A percentile compares a stretch with the other conserved stretches of the same genome.
Conservation (phyloP, 2,888 invertebrate genomes). For the Emmelina monodactyla region DNA sequence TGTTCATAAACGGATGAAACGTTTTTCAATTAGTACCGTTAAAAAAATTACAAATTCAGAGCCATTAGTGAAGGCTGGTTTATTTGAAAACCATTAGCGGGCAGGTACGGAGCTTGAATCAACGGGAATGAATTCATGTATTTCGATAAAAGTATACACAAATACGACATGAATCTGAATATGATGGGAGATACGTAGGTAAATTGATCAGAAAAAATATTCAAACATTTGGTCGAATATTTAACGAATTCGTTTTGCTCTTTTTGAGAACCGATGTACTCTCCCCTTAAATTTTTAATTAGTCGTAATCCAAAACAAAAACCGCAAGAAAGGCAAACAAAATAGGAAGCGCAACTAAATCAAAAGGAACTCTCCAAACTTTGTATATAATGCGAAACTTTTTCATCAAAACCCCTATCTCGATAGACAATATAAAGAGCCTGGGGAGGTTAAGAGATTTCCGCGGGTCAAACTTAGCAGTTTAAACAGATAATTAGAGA, state of each 20-base stretch:
- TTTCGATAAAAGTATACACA: slow-evolving; percentile 31
- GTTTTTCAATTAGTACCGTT: slow-evolving; percentile 34
- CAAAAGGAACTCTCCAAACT: slow-evolving; percentile 57
- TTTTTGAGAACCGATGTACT: too few species aligned
- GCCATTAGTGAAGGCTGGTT: slow-evolving; percentile 39
- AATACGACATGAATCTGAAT: slow-evolving; percentile 27
- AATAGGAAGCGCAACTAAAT: slow-evolving; percentile 49
- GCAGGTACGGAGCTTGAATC: slow-evolving; percentile 38
- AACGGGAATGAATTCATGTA: slow-evolving; percentile 43
- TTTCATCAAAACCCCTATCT: slow-evolving; percentile 64
- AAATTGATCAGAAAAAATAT: too few species aligned
- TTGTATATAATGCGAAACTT: slow-evolving; percentile 63
- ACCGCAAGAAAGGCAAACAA: slow-evolving; percentile 52
- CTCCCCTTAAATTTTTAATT: slow-evolving; percentile 50
- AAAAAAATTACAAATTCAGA: slow-evolving; percentile 27
- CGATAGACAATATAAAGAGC: slow-evolving; percentile 61
- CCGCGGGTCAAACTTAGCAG: slow-evolving; percentile 62
- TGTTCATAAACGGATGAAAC: too few species aligned
- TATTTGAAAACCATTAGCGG: slow-evolving; percentile 56
- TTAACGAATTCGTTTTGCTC: slow-evolving; percentile 6
- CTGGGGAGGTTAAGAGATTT: slow-evolving; percentile 51
- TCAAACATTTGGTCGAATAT: too few species aligned
- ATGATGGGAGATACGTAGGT: slow-evolving; percentile 17
- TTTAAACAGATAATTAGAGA: slow-evolving; percentile 65
- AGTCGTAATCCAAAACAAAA: slow-evolving; percentile 48